A percentile compares a stretch with the other conserved stretches of the same genome.
Conservation (phyloP, 2,888 invertebrate species). For the Penaeus monodon region DNA sequence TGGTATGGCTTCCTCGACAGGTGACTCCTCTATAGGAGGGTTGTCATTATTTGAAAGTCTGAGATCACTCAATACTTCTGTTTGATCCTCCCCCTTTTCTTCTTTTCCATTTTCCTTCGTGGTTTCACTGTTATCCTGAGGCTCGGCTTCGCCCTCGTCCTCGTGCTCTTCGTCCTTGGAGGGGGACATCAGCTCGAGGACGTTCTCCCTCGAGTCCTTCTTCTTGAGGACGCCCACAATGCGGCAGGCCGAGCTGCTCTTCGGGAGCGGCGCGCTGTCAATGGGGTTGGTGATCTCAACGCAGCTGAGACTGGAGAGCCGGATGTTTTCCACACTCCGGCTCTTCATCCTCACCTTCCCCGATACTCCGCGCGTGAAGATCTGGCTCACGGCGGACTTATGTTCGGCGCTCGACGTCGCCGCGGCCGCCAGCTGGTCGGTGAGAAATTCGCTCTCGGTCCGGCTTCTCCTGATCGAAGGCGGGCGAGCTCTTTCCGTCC, state of each 20-base stretch:
- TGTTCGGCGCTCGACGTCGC: background rate
- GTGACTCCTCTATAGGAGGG: no score
- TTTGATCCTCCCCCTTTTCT: no score
- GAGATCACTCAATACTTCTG: no score
- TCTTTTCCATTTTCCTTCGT: no score
- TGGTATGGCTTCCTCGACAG: no score
- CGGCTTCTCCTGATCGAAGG: conserved; percentile 50
- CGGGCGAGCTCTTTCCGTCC: conserved; percentile 22
- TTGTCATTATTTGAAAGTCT: no score
- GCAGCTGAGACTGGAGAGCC: conserved; percentile 47
- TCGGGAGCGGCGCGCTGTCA: conserved; percentile 5
- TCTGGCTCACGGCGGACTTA: conserved; percentile 47
- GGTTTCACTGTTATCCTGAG: no score
- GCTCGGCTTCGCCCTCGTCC: no score
- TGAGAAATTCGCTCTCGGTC: conserved; percentile 48
- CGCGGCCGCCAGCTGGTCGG: conserved; percentile 36
- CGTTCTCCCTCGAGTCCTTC: conserved; percentile 42
- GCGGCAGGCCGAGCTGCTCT: conserved; percentile 29
- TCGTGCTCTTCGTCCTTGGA: background rate
- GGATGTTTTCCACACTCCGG: conserved; percentile 53
- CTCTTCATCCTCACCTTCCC: conserved; percentile 43
- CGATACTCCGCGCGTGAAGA: conserved; percentile 51
- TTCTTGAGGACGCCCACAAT: conserved; percentile 57
- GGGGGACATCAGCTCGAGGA: conserved; percentile 30
- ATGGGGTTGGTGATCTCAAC: conserved; percentile 37